Base-by-base conservation (phyloP, 2,113 vertebrate species). In the Eudyptes chrysolophus region DNA sequence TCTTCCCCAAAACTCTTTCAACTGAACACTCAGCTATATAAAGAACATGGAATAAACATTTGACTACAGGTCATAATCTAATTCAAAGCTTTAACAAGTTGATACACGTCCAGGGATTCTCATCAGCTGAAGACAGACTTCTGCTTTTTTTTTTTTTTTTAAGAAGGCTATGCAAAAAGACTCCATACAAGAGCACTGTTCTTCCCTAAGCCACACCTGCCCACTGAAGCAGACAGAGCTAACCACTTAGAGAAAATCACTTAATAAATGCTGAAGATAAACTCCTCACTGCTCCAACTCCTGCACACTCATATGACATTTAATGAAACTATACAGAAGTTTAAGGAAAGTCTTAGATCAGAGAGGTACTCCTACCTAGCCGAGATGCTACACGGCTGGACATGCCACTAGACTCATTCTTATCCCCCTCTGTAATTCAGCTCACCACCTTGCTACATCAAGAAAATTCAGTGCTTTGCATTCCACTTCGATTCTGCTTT, bases 41-140 rank as follows among this genome's bases (percentile, higher is more conserved):
- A 6, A 75, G 19, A 71, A 65, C 13, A 29, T 3, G 0, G 42
- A 55, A 51, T 25, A 85, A 75, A 72, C 17, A 29, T n/a, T n/a
- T 88, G 34, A 84, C 48, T 74, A 52, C 3, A 62, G 30, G n/a
- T 52, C 81, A 78, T 4, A 72, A 87, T 9, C 11, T 36, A 11
- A 85, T 54, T 40, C 38, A 82, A 85, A 94, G n/a, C 38, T 88
- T 85, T 77, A 69, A 52, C 1, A 13, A 65, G 19, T 8, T 57
- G 7, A 24, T 42, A 30, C 0, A 0, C 3, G 9, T 9, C 30
- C 44, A 60, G 49, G 8, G 29, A 55, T 22, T 71, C 58, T 46
- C 66, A 86, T 7, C 38, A 83, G 51, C 32, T 68, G 48, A 80
- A 82, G 19, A 86, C 3, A 72, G 34, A 42, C 29, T 64, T 86